Base-by-base conservation (phyloP, 2,888 invertebrate genomes). In the Panorpa germanica region DNA sequence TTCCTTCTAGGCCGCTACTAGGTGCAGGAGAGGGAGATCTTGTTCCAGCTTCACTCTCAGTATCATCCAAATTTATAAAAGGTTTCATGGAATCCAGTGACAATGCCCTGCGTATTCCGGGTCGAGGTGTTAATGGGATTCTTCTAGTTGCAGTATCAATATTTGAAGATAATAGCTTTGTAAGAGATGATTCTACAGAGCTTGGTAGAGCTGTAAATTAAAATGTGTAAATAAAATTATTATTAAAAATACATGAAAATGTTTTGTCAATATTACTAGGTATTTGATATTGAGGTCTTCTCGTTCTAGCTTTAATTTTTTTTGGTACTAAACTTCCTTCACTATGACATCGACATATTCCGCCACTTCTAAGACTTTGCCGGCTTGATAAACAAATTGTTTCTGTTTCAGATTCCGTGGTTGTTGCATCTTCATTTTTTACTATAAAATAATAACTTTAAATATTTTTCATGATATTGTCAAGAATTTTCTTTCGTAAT, bases 11-110 rank as follows among this genome's bases (percentile, higher is more conserved):
- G 7, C 83, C 83, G 46, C 82, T 83, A 32, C 83, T 83, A 1
- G 83, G 85, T 7, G 85, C 81, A 1, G 86, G 86, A 6, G 85
- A 85, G 0, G 86, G 85, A 8, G 82, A 81, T 12, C 83, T 63
- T 1, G 81, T 76, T 2, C 67, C 65, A 58, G 59, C 50, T 1
- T 46, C 45, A 34, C 49, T 50, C 15, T 49, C 49, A 18, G 43
- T 44, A 28, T 52, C 49, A n/a, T 44, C 47, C 8, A 11, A 18
- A 37, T 37, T 5, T 40, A 37, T 23, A 39, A 37, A 1, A 40
- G 11, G 17, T 15, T 25, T 38, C 10, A 43, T 34, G 8, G 44
- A 43, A 30, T 43, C 43, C 10, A 45, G 33, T 3, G 44, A 45
- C n/a, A 42, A 30, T 7, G 42, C 44, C 6, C 42, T 32, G 8